Evolutionary conservation across 2,797 vertebrate species (phyloP).

Genomic region (Poliocrania exsul): DNA sequence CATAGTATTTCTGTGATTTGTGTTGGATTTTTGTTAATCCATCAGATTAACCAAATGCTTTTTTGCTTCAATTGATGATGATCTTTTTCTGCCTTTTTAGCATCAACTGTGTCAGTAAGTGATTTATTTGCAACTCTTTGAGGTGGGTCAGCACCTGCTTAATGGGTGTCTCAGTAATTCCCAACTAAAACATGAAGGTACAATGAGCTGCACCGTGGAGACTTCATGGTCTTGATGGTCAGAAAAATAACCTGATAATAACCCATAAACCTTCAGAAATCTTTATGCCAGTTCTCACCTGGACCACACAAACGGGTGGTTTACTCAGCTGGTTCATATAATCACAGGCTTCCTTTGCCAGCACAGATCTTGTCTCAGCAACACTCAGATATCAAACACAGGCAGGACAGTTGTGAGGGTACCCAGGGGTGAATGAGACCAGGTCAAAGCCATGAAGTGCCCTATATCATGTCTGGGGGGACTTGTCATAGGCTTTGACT

Average conservation of each 20-base stretch:
- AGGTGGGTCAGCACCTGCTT: neutral
- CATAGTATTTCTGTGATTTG: neutral
- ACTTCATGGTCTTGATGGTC: neutral
- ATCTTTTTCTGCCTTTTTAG: neutral
- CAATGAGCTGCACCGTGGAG: neutral
- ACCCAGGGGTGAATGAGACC: neutral
- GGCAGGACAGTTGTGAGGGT: neutral
- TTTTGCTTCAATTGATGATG: neutral
- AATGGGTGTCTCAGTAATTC: neutral
- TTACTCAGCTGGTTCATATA: neutral
- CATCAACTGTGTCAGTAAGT: neutral
- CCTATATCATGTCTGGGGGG: fast-evolving
- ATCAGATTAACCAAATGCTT: neutral
- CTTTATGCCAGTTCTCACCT: neutral
- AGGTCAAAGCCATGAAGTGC: neutral
- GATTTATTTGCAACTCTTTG: neutral
- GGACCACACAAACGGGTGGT: fast-evolving
- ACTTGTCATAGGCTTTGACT: neutral
- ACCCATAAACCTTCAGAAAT: neutral
- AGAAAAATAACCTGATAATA: neutral
- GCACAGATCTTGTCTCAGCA: neutral
- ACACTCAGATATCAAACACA: neutral
- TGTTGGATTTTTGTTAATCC: neutral
- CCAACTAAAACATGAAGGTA: neutral
- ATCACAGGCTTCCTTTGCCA: neutral